These are phyloP conservation scores for Mycalesis mineus DNA, from an alignment of 2,888 invertebrate species.

Conservation along the genomic window DNA sequence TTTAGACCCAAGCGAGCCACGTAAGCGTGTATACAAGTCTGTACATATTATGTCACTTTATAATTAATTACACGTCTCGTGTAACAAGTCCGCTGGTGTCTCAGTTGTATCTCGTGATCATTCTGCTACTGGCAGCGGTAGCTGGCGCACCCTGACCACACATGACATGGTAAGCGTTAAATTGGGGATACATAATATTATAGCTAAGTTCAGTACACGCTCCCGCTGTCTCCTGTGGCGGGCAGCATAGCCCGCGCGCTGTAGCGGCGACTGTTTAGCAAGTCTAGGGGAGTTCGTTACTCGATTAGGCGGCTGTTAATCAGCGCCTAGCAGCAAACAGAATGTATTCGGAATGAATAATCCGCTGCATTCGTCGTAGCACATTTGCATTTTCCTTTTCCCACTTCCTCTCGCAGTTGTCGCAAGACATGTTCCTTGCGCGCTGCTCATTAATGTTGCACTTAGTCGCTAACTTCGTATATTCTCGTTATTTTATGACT, in stretches of 20 bases:
- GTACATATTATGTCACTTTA: too few species aligned
- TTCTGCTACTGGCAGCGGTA: too few species aligned
- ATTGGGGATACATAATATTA: too few species aligned
- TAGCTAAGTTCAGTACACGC: neutral
- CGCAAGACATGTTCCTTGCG: constrained; percentile 7
- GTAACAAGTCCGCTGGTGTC: too few species aligned
- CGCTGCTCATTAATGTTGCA: neutral
- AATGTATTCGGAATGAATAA: constrained; percentile 48
- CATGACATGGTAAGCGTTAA: too few species aligned
- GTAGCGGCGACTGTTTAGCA: constrained; percentile 59
- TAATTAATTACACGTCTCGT: too few species aligned
- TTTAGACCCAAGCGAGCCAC: too few species aligned
- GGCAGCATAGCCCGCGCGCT: constrained; percentile 30
- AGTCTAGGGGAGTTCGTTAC: constrained; percentile 66
- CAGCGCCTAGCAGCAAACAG: constrained; percentile 64
- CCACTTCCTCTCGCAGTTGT: constrained; percentile 1
- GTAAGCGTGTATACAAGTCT: too few species aligned
- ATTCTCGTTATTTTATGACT: too few species aligned
- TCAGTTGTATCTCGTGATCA: too few species aligned
- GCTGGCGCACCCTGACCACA: too few species aligned
- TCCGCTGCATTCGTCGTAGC: constrained; percentile 31
- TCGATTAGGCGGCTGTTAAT: constrained; percentile 69
- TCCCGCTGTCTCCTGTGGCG: constrained; percentile 27
- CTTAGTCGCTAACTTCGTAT: neutral
- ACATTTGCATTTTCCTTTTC: constrained; percentile 61